Conservation (phyloP, 2,888 invertebrate genomes). For the Deroplatys truncata region DNA sequence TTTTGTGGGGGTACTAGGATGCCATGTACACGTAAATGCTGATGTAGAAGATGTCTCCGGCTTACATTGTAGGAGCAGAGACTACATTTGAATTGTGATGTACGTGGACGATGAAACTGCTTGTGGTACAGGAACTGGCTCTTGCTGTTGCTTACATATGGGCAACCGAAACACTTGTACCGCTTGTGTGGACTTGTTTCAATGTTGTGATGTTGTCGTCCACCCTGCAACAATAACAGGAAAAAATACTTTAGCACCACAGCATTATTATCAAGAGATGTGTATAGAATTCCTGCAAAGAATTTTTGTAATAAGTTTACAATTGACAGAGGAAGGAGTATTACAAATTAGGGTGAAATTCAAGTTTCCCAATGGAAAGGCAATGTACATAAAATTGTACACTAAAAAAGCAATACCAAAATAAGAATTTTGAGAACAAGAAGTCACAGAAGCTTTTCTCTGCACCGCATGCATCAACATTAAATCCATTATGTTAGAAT, state of each 20-base stretch:
- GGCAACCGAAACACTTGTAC: slow-evolving; percentile 75
- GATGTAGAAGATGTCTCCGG: slow-evolving; percentile 74
- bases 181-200: slow-evolving; percentile 51
- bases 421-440: too few species aligned
- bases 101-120: slow-evolving; percentile 73
- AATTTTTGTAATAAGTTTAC: too few species aligned
- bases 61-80: slow-evolving; percentile 80
- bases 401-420: too few species aligned
- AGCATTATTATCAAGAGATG: too few species aligned
- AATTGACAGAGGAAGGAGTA: too few species aligned
- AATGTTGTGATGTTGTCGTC: slow-evolving; percentile 14
- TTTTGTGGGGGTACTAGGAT: slow-evolving; percentile 42
- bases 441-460: too few species aligned
- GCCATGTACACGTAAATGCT: slow-evolving; percentile 74
- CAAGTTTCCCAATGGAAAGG: too few species aligned
- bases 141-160: slow-evolving; percentile 80
- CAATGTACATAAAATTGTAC: too few species aligned
- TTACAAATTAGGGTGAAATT: too few species aligned
- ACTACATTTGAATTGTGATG: slow-evolving; percentile 74
- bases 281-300: too few species aligned
- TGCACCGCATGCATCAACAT: too few species aligned
- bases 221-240: not conserved
- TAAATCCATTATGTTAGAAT: too few species aligned
- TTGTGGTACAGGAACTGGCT: slow-evolving; percentile 84
- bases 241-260: not conserved